Percentiles rank a stretch among this genome's conserved stretches.
phyloP scores from a whole-genome alignment of 1,140 invertebrate genomes.

The Paracyclopina nana region DNA sequence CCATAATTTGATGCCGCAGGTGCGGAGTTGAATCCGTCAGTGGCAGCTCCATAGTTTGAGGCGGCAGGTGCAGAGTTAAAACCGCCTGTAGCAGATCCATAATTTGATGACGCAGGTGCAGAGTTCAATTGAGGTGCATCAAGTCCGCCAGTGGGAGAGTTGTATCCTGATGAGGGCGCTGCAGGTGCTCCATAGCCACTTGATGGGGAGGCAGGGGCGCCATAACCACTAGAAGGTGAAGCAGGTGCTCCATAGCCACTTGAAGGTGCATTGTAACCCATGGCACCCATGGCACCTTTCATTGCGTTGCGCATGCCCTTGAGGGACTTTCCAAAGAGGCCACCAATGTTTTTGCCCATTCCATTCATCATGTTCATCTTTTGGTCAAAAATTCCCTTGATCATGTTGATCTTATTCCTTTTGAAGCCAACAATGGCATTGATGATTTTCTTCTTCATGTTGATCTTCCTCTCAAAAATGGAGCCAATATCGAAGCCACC shows the following conservation, averaged over 20 bases:
- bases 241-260: background rate
- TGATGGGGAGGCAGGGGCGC: too few relatives aligned
- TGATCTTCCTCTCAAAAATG: background rate
- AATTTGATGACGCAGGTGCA: too few relatives aligned
- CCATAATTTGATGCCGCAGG: too few relatives aligned
- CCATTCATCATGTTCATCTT: background rate
- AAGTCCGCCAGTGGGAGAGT: too few relatives aligned
- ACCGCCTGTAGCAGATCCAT: too few relatives aligned
- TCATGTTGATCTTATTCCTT: background rate
- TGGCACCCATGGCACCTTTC: background rate
- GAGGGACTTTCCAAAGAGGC: background rate
- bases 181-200: slow-evolving; percentile 1
- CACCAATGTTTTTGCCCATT: background rate
- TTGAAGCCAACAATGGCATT: background rate
- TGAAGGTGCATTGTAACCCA: background rate
- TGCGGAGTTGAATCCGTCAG: too few relatives aligned
- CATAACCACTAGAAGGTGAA: background rate
- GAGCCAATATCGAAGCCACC: background rate
- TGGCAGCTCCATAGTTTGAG: too few relatives aligned
- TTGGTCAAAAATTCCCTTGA: background rate
- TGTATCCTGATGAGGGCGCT: too few relatives aligned
- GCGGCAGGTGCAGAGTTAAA: too few relatives aligned
- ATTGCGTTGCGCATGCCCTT: background rate
- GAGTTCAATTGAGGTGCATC: too few relatives aligned
- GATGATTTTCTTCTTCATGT: background rate